These are phyloP conservation scores for Pyrrhia umbra DNA, from an alignment of 2,888 invertebrate genomes.

Conservation along the genomic window DNA sequence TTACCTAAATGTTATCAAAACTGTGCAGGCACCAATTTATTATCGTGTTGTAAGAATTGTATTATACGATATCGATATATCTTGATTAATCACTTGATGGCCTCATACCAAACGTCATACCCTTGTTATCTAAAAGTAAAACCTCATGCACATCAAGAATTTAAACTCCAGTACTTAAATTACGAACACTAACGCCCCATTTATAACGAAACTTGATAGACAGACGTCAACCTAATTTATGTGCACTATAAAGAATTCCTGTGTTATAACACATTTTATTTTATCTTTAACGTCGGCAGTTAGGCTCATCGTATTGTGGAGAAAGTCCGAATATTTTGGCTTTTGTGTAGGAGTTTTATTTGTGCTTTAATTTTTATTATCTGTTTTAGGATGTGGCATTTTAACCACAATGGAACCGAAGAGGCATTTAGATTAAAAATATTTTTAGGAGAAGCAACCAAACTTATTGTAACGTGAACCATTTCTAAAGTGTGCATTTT, in stretches of 20 bases:
- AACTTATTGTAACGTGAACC: too few species aligned
- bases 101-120: too few species aligned
- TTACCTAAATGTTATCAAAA: too few species aligned
- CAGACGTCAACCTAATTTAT: slow-evolving; percentile 62
- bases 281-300: slow-evolving; percentile 51
- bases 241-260: slow-evolving; percentile 58
- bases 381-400: slow-evolving; percentile 48
- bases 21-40: too few species aligned
- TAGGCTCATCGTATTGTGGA: slow-evolving; percentile 48
- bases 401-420: too few species aligned
- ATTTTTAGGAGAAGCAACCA: too few species aligned
- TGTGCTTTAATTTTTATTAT: slow-evolving; percentile 50
- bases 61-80: too few species aligned
- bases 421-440: too few species aligned
- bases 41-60: too few species aligned
- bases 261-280: slow-evolving; percentile 66
- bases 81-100: too few species aligned
- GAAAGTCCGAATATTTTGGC: slow-evolving; percentile 62
- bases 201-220: slow-evolving; percentile 58
- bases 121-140: not conserved
- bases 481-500: too few species aligned
- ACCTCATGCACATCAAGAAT: slow-evolving; percentile 11
- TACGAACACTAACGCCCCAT: slow-evolving; percentile 37
- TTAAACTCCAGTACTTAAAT: slow-evolving; percentile 38
- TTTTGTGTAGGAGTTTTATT: slow-evolving; percentile 61